phyloP scores from a whole-genome alignment of 1,140 invertebrate species.

The Polypedilum pembai region DNA sequence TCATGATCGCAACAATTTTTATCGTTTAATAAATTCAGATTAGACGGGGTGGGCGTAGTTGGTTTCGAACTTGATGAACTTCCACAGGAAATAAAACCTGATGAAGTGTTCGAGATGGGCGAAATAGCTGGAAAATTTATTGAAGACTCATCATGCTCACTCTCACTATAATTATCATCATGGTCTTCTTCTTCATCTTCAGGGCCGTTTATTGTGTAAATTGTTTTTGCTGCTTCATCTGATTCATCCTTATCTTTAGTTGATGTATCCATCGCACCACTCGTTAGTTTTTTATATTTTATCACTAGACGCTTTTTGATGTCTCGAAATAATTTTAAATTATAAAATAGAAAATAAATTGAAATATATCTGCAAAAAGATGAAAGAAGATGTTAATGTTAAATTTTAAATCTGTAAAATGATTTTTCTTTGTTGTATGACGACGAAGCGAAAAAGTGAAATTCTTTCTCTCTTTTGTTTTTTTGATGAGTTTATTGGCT shows the following conservation, averaged over 20 bases:
- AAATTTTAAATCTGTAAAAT: not conserved
- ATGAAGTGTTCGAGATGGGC: not conserved
- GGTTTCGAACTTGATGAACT: slow-evolving; percentile 9
- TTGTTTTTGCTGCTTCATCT: not conserved
- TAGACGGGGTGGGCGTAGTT: not conserved
- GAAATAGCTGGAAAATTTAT: not conserved
- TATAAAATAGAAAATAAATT: not conserved
- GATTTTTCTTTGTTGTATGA: slow-evolving; percentile 22
- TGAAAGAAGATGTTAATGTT: not conserved
- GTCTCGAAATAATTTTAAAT: not conserved
- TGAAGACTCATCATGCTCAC: not conserved
- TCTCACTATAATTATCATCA: not conserved
- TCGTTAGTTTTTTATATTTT: not conserved
- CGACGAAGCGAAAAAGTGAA: not conserved
- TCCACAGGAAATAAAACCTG: not conserved
- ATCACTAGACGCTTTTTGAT: not conserved
- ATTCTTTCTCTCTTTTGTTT: not conserved
- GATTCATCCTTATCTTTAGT: not conserved
- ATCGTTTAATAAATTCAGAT: not conserved
- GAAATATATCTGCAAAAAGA: slow-evolving; percentile 8
- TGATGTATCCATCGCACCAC: not conserved
- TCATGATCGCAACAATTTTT: not conserved
- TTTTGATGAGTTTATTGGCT: not conserved
- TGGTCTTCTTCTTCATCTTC: not conserved
- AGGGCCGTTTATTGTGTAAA: not conserved